Conservation (phyloP, 2,113 vertebrate genomes). For the Cochlearius cochlearius region DNA sequence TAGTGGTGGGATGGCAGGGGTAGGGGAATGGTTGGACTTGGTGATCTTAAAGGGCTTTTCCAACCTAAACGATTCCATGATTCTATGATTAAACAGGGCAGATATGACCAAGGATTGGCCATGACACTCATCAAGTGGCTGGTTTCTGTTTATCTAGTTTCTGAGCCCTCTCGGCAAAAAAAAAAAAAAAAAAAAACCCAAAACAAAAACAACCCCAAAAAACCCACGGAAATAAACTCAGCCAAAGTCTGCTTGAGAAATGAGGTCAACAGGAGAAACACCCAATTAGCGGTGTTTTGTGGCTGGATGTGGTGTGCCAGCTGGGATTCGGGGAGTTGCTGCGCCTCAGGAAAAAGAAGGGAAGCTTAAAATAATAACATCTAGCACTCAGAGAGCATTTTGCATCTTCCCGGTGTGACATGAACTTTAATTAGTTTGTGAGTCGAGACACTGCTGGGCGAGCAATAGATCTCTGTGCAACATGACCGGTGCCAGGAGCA, state of each 20-base stretch:
- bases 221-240: background rate
- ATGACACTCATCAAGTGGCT: background rate
- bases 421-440: conserved; percentile 50
- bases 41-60: no score
- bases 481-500: background rate
- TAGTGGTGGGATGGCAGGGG: no score
- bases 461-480: background rate
- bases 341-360: conserved; percentile 34
- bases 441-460: background rate
- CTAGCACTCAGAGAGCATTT: conserved; percentile 6
- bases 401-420: conserved; percentile 35
- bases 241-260: conserved; percentile 35
- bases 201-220: no score
- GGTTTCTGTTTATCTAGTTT: background rate
- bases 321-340: conserved; percentile 45
- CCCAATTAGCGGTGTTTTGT: conserved; percentile 54
- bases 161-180: background rate
- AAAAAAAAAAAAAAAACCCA: background rate
- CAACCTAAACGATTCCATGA: no score
- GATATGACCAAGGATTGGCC: background rate
- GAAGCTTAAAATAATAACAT: conserved; percentile 58
- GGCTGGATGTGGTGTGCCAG: conserved; percentile 56
- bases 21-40: no score
- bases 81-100: background rate
- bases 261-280: conserved; percentile 59